Base-by-base conservation (phyloP, 1,140 invertebrate species). In the Philopotamus ludificatus region DNA sequence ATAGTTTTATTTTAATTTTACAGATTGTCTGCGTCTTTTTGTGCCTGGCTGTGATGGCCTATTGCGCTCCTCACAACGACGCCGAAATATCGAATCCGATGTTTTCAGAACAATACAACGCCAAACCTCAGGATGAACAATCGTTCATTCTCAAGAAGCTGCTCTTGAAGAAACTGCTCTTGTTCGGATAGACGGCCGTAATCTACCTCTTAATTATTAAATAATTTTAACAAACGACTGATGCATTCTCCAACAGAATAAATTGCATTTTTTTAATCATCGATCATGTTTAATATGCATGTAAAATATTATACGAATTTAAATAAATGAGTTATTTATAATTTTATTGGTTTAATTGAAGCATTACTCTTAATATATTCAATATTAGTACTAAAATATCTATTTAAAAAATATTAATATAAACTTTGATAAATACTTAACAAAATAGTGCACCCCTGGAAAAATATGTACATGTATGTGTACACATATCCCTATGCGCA, bases 151-250 rank as follows among this genome's bases (percentile, higher is more conserved):
- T 55, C 12, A 65, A 57, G 50, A 23, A 25, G 18, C 21, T 57
- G 7, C 47, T 69, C 22, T 54, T 66, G 18, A 70, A 70, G 54
- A 70, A 66, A 64, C 26, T 70, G 16, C 20, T 63, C 1, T 39
- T 63, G 2, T 25, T 60, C 4, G 61, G 61, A 45, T 63, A 50
- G 51, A 49, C n/a, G n/a, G n/a, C n/a, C n/a, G n/a, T n/a, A n/a
- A n/a, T n/a, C n/a, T 39, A 39, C n/a, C n/a, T 39, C n/a, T 39
- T 39, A 39, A 8, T 8, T 8, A n/a, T 39, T 8, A 39, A 39
- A 39, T 8, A 8, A n/a, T n/a, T 39, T n/a, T 8, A 39, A n/a
- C n/a, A 8, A 8, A 8, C 8, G n/a, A n/a, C n/a, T n/a, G n/a
- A n/a, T n/a, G n/a, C n/a, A n/a, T n/a, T n/a, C n/a, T n/a, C n/a